Conservation (phyloP, 2,113 vertebrate species). For the human region DNA sequence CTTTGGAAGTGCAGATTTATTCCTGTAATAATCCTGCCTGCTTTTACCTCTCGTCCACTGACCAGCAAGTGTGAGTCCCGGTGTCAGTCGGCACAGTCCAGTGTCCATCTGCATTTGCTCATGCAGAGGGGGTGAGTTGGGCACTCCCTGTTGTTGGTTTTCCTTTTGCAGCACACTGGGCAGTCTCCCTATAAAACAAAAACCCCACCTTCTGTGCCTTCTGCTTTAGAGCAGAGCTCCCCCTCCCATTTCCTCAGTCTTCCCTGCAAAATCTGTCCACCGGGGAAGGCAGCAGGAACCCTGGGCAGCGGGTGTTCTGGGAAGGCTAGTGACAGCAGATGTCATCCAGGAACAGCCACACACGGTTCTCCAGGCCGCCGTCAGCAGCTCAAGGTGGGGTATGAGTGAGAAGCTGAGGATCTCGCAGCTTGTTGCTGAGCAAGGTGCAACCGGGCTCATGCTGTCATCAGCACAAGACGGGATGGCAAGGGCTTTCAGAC, state of each 20-base stretch:
- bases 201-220: rapidly evolving
- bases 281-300: background rate
- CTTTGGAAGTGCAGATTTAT: background rate
- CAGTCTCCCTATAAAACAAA: rapidly evolving
- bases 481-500: rapidly evolving
- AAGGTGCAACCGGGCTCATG: background rate
- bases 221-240: rapidly evolving
- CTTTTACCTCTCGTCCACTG: rapidly evolving
- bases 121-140: background rate
- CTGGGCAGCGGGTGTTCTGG: rapidly evolving
- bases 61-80: rapidly evolving
- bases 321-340: rapidly evolving
- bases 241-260: background rate
- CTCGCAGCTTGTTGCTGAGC: background rate
- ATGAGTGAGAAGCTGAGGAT: rapidly evolving
- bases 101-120: background rate
- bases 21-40: background rate
- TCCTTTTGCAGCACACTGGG: background rate
- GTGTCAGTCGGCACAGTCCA: rapidly evolving
- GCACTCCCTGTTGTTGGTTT: rapidly evolving
- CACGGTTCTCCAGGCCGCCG: rapidly evolving
- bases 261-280: too few relatives aligned
- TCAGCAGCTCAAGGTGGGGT: background rate
- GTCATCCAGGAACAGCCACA: background rate
- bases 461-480: background rate